A percentile compares a stretch with the other conserved stretches of the same genome.
phyloP scores from a whole-genome alignment of 2,888 invertebrate species.

The Athalia circularis region DNA sequence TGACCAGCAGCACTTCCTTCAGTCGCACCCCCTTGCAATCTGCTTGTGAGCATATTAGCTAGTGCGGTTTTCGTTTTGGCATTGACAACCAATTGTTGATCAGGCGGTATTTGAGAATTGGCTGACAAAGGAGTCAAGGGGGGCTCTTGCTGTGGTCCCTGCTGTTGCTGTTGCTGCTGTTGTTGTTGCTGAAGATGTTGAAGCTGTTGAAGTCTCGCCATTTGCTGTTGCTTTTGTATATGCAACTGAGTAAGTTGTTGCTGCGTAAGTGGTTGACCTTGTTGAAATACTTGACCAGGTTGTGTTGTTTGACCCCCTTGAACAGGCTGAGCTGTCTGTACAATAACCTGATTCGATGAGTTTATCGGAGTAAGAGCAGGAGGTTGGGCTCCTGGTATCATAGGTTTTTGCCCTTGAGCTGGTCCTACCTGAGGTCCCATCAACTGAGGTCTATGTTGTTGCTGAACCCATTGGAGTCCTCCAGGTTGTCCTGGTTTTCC shows the following conservation, averaged over 20 bases:
- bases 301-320: constrained; percentile 62
- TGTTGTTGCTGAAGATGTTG: constrained; percentile 79
- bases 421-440: constrained; percentile 76
- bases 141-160: constrained; percentile 63
- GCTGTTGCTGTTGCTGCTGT: constrained; percentile 74
- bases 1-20: constrained; percentile 76
- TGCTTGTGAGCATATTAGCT: constrained; percentile 93
- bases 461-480: constrained; percentile 81
- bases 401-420: constrained; percentile 67
- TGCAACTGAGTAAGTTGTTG: constrained; percentile 75
- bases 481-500: constrained; percentile 78
- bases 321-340: constrained; percentile 53
- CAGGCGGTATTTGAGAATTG: constrained; percentile 68
- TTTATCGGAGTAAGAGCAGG: constrained; percentile 71
- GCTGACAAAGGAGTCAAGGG: constrained; percentile 63
- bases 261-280: constrained; percentile 69
- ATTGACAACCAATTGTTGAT: constrained; percentile 82
- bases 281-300: constrained; percentile 67
- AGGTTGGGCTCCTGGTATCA: constrained; percentile 69
- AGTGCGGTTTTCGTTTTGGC: constrained; percentile 96
- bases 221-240: constrained; percentile 71
- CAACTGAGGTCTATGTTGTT: constrained; percentile 78
- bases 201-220: constrained; percentile 75
- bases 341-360: constrained; percentile 58
- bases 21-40: constrained; percentile 78